Percentiles rank a stretch among this genome's conserved stretches.
Evolutionary conservation across 2,888 invertebrate species (phyloP).

Genomic region (Caenorhabditis sp.): DNA sequence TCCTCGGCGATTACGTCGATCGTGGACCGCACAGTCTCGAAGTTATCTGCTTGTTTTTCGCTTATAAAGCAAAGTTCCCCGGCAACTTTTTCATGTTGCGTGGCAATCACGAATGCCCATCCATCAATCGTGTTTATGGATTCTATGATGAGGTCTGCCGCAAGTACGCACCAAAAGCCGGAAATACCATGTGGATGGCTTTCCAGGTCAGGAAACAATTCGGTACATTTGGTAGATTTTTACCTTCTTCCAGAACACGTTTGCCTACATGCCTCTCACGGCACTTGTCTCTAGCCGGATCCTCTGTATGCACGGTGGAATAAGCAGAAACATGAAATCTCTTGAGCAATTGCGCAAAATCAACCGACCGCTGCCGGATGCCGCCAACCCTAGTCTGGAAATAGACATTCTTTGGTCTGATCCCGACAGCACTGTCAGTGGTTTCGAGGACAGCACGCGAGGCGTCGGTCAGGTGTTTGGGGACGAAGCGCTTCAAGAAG

Average conservation of each 20-base stretch:
- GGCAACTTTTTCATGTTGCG: constrained; percentile 76
- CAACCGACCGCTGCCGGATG: constrained; percentile 69
- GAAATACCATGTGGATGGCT: constrained; percentile 61
- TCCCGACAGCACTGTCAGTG: constrained; percentile 78
- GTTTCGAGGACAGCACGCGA: constrained; percentile 78
- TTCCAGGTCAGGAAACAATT: constrained; percentile 65
- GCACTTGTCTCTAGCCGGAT: constrained; percentile 71
- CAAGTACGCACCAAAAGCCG: constrained; percentile 66
- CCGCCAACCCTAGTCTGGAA: constrained; percentile 83
- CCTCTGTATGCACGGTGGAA: constrained; percentile 78
- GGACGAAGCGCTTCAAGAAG: constrained; percentile 84
- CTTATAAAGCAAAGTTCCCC: constrained; percentile 73
- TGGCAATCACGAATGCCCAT: constrained; percentile 74
- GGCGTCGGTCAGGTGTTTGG: constrained; percentile 86
- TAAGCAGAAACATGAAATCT: constrained; percentile 64
- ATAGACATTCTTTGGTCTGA: constrained; percentile 84
- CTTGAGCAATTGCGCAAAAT: constrained; percentile 69
- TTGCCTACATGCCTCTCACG: constrained; percentile 72
- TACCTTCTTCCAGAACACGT: constrained; percentile 68
- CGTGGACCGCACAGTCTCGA: constrained; percentile 75
- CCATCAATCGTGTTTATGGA: constrained; percentile 77
- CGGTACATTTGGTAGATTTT: background rate
- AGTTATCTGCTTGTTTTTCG: constrained; percentile 71
- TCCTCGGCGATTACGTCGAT: constrained; percentile 79
- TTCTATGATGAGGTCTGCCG: constrained; percentile 75